Percentiles rank a stretch among this genome's conserved stretches.
Evolutionary conservation across 1,140 invertebrate genomes (phyloP).

Genomic region (Eurosta solidaginis): DNA sequence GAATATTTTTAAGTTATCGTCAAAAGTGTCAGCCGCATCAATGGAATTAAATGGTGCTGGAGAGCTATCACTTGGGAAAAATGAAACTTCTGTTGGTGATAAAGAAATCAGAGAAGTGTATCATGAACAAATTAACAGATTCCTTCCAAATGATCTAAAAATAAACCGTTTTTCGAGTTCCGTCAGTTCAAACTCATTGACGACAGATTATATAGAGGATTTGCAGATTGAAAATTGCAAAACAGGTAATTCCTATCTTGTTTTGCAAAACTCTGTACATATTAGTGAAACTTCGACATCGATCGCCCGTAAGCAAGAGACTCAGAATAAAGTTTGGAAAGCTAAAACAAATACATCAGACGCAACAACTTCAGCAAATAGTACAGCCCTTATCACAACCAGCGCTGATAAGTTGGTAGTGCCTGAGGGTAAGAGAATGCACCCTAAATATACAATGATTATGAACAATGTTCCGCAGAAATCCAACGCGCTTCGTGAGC

Average conservation of each 20-base stretch:
- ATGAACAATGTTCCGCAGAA: slow-evolving; percentile 54
- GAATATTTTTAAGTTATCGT: too few relatives aligned
- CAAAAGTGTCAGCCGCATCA: too few relatives aligned
- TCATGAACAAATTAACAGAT: slow-evolving; percentile 61
- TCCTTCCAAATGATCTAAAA: slow-evolving; percentile 77
- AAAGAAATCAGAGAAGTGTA: slow-evolving; percentile 59
- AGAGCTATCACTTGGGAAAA: too few relatives aligned
- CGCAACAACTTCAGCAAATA: not conserved
- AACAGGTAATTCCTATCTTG: too few relatives aligned
- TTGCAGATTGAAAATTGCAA: too few relatives aligned
- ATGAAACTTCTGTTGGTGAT: too few relatives aligned
- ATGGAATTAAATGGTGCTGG: too few relatives aligned
- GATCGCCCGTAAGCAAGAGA: too few relatives aligned
- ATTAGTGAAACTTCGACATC: too few relatives aligned
- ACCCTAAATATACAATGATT: slow-evolving; percentile 44
- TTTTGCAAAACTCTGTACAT: too few relatives aligned
- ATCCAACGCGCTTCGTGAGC: slow-evolving; percentile 53
- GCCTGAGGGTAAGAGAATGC: slow-evolving; percentile 39
- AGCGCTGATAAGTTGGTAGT: slow-evolving; percentile 38
- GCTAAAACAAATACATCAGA: slow-evolving; percentile 2
- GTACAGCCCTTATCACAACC: not conserved
- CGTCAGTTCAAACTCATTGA: slow-evolving; percentile 79
- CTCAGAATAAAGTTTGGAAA: too few relatives aligned
- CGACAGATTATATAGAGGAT: slow-evolving; percentile 70
- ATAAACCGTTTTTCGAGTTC: slow-evolving; percentile 67